Evolutionary conservation across 2,888 invertebrate genomes (phyloP).

Genomic region (Polymixis flavicincta): DNA sequence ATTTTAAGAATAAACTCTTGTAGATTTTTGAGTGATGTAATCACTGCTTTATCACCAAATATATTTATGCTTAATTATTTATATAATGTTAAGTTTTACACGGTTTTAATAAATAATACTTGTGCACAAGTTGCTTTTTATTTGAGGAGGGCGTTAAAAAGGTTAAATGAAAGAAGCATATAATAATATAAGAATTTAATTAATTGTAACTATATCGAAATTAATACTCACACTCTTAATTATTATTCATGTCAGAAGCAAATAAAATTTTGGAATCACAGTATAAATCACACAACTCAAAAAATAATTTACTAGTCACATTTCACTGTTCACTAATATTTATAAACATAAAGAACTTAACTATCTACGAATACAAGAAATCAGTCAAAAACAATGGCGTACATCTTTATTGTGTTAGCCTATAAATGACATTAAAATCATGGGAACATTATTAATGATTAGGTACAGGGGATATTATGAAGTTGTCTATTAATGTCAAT

Average conservation of each 20-base stretch:
- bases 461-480: background rate
- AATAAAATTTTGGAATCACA: constrained; percentile 70
- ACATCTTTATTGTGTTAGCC: constrained; percentile 49
- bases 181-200: constrained; percentile 69
- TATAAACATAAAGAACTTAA: constrained; percentile 60
- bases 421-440: constrained; percentile 30
- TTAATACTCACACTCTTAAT: constrained; percentile 68
- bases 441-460: constrained; percentile 16
- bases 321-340: constrained; percentile 55
- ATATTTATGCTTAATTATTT: constrained; percentile 66
- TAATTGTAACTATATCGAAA: constrained; percentile 62
- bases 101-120: constrained; percentile 67
- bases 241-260: constrained; percentile 60
- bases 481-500: constrained; percentile 5
- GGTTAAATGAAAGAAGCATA: constrained; percentile 27
- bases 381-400: constrained; percentile 79
- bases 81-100: constrained; percentile 70
- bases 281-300: constrained; percentile 73
- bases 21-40: constrained; percentile 71
- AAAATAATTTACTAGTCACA: constrained; percentile 71
- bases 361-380: constrained; percentile 66
- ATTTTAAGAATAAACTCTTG: constrained; percentile 23
- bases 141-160: constrained; percentile 11
- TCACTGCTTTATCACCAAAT: constrained; percentile 77
- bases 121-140: constrained; percentile 43